Conservation (phyloP, 2,797 vertebrate species). For the Macropus fuliginosus region DNA sequence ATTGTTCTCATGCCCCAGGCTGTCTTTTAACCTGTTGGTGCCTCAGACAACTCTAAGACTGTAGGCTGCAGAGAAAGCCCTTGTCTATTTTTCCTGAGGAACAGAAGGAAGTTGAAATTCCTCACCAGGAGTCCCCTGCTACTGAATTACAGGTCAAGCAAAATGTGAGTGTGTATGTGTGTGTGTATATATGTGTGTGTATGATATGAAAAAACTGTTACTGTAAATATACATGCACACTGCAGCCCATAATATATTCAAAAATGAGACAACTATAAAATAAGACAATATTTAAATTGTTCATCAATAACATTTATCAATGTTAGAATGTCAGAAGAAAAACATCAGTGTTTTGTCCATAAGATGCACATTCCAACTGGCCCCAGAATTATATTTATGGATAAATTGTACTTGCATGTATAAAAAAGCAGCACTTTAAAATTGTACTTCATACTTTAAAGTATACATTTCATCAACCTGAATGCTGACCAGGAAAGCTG, state of each 20-base stretch:
- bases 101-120: not conserved
- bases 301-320: not conserved
- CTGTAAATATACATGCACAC: not conserved
- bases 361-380: conserved; percentile 7
- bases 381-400: conserved; percentile 18
- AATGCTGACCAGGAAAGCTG: conserved; percentile 51
- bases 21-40: not conserved
- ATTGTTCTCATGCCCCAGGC: not conserved
- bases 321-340: not conserved
- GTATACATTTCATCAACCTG: conserved; percentile 32
- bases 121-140: not conserved
- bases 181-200: not conserved
- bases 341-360: not conserved
- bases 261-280: not conserved
- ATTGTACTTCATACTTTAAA: conserved; percentile 20
- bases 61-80: not conserved
- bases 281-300: not conserved
- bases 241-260: not conserved
- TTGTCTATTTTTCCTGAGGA: not conserved
- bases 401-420: not conserved
- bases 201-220: not conserved
- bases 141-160: not conserved
- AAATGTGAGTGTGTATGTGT: not conserved
- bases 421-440: not conserved
- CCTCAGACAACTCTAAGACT: not conserved